Evolutionary conservation across 2,888 invertebrate species (phyloP), one percentile per base, ranked within the genome.

Genomic region (Hyposoter didymator): DNA sequence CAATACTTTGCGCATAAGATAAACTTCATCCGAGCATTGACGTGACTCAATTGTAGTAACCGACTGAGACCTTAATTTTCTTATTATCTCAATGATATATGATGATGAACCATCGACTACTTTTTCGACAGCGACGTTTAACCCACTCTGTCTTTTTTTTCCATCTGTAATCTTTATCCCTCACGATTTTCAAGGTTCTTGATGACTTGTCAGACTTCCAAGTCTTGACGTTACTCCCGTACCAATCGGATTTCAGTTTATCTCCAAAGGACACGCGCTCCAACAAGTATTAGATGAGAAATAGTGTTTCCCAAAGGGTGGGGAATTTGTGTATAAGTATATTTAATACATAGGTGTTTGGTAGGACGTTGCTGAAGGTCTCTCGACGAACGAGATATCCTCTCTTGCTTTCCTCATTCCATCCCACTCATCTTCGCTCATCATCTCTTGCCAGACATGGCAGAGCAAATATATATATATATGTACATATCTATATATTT

Each of bases 171-270:
- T 59, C 17, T 3, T 22, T 22, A 6, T 35, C 14, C 22, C 47
- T 12, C 12, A 28, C 12, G 19, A 52, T 28, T 59, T 59, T 47
- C 14, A 35, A 19, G 17, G 0, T 17, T 59, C 43, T 78, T 49
- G n/a, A 28, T 62, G 73, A 69, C 39, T 78, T 72, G 49, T 70
- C 32, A 64, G 74, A 82, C 66, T 73, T 78, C 55, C 74, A 55
- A 55, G 32, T 32, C 19, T 72, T 70, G 66, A 70, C 64, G 64
- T 80, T 59, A 70, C 62, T 67, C 67, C 76, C 47, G 55, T 78
- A 52, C 80, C 80, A 91, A 92, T 91, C 91, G 89, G 89, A 90
- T 90, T 90, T 82, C 89, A 90, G 90, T 92, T 93, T 93, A 93
- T 93, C 92, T 92, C 89, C 69, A 83, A 70, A 87, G 85, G 89